Base-by-base conservation (phyloP, 2,888 invertebrate species). In the Drosophila multiciliata region DNA sequence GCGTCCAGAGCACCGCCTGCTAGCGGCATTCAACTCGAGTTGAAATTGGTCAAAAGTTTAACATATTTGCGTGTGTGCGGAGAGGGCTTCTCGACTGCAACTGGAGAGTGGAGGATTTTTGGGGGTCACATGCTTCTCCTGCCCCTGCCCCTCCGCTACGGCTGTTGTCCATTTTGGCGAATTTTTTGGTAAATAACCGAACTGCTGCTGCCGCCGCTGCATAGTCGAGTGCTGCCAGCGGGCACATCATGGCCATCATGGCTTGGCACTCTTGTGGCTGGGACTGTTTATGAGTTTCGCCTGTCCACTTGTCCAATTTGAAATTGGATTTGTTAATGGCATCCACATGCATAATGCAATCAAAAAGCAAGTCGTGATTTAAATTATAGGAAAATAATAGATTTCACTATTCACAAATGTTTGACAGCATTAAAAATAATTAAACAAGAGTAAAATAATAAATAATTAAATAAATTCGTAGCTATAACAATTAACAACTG, bases 1-100 rank as follows among this genome's bases (percentile, higher is more conserved):
- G 71, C 70, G 79, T 78, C 78, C 73, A 72, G 78, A 65, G 78
- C 65, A 23, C 54, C 54, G 26, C 26, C 55, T 66, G 74, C 70
- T 71, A 65, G 73, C 65, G 70, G 79, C 71, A 83, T 75, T 75
- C 82, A 80, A 80, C 84, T 86, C 78, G 79, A 83, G 84, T 82
- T 86, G 84, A 89, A 89, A 90, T 89, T 89, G 89, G 87, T 89
- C 90, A 89, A 87, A 89, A 89, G 89, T 89, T 89, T 87, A 87
- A 90, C 86, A 89, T 90, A 86, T 90, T 87, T 89, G 84, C 86
- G 81, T 89, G 87, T 82, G 84, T 82, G 70, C 66, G 50, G 63
- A 65, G 68, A 58, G 73, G 69, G 59, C 60, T 57, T 59, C 64
- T 69, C 59, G 80, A 48, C 58, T 63, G 52, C 58, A 54, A 66